Conservation (phyloP, 2,888 invertebrate species). For the Eupithecia insigniata region DNA sequence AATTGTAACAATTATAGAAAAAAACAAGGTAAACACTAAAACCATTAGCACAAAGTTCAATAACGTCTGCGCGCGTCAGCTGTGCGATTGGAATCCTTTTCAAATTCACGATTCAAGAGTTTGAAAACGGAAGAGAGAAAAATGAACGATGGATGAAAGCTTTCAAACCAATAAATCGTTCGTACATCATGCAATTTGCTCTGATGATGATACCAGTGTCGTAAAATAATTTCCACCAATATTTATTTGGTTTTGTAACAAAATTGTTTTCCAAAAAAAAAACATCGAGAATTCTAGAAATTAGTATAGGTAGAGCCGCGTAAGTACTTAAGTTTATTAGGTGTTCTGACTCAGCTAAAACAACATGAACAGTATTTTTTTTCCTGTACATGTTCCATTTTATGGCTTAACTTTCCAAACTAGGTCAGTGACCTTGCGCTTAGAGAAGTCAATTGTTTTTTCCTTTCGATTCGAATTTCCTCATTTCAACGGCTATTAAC, state of each 20-base stretch:
- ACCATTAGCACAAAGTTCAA: too few species aligned
- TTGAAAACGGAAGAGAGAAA: too few species aligned
- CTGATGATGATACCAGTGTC: neutral
- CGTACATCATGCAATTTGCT: neutral
- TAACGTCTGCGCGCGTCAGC: too few species aligned
- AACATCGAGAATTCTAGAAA: neutral
- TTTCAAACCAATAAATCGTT: neutral
- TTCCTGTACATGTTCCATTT: neutral
- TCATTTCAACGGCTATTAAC: slow-evolving; percentile 19
- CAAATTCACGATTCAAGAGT: too few species aligned
- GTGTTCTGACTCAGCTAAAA: neutral
- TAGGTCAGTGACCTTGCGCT: slow-evolving; percentile 22
- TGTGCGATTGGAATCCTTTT: too few species aligned
- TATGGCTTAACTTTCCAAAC: slow-evolving; percentile 5
- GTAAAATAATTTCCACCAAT: neutral
- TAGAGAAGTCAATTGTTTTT: slow-evolving; percentile 24
- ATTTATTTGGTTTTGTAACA: neutral
- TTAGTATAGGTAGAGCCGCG: neutral
- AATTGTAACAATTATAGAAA: too few species aligned
- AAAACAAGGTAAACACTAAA: too few species aligned
- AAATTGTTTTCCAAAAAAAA: neutral
- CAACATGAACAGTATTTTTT: neutral
- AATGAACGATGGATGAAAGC: too few species aligned
- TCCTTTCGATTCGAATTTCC: slow-evolving; percentile 27
- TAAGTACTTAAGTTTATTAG: neutral